phyloP scores from a whole-genome alignment of 2,888 invertebrate genomes.

The Dilophus febrilis region DNA sequence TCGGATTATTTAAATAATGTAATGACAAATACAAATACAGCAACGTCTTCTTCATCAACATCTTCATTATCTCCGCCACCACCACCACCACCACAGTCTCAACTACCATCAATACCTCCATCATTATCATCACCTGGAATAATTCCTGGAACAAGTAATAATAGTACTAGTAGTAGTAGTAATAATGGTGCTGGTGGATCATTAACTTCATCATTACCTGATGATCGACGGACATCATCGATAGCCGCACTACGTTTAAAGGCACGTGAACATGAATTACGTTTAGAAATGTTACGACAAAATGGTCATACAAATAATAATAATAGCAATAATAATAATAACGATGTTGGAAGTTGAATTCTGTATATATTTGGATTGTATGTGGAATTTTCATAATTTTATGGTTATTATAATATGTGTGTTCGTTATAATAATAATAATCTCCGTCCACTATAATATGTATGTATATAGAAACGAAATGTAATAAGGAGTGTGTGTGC shows the following conservation, averaged over 20 bases:
- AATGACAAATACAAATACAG: not conserved
- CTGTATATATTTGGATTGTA: too few species aligned
- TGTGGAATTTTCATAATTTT: too few species aligned
- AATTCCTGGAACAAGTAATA: conserved; percentile 2
- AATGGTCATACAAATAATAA: conserved; percentile 15
- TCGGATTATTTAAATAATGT: not conserved
- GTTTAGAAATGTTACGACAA: conserved; percentile 66
- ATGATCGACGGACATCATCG: conserved; percentile 69
- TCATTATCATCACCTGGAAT: conserved; percentile 12
- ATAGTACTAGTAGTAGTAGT: conserved; percentile 18
- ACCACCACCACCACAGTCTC: too few species aligned
- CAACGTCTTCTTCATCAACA: conserved; percentile 2
- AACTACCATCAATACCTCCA: conserved; percentile 11
- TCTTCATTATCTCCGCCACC: conserved; percentile 10
- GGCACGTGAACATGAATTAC: conserved; percentile 75
- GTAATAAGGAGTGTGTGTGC: too few species aligned
- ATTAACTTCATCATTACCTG: conserved; percentile 42
- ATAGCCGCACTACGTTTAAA: conserved; percentile 75
- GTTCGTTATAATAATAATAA: too few species aligned
- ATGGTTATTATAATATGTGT: too few species aligned
- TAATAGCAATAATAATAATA: too few species aligned
- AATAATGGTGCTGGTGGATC: conserved; percentile 30
- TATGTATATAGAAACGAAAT: too few species aligned
- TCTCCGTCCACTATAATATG: too few species aligned
- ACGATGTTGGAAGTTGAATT: too few species aligned